Evolutionary conservation across 2,888 invertebrate genomes (phyloP).

Genomic region (Coleophora flavipennella): DNA sequence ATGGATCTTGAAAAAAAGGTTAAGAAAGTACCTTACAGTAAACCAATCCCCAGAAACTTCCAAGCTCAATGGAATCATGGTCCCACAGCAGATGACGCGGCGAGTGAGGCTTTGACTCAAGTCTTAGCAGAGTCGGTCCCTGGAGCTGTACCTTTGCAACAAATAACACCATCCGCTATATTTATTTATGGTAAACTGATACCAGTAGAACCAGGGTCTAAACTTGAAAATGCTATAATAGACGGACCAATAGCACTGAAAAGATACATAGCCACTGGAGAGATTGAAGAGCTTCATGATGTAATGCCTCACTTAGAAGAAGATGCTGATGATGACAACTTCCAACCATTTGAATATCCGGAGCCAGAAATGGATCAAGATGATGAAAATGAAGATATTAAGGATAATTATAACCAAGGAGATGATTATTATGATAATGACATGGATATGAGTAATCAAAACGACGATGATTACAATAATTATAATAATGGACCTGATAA

Average conservation of each 20-base stretch:
- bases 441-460: constrained; percentile 51
- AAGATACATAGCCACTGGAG: constrained; percentile 84
- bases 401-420: constrained; percentile 43
- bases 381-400: constrained; percentile 27
- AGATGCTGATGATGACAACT: constrained; percentile 67
- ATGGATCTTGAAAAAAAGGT: constrained; percentile 82
- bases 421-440: constrained; percentile 54
- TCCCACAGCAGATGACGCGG: constrained; percentile 64
- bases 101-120: constrained; percentile 77
- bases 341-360: constrained; percentile 60
- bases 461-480: constrained; percentile 46
- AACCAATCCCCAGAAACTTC: constrained; percentile 96
- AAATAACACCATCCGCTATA: constrained; percentile 85
- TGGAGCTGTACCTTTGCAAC: constrained; percentile 83
- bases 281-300: constrained; percentile 85
- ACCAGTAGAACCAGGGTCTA: constrained; percentile 83
- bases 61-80: constrained; percentile 97
- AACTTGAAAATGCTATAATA: constrained; percentile 81
- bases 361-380: constrained; percentile 38
- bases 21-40: constrained; percentile 93
- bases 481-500: constrained; percentile 49
- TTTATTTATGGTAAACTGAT: constrained; percentile 88
- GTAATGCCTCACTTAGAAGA: constrained; percentile 81
- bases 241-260: constrained; percentile 85
- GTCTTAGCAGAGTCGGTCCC: constrained; percentile 83